Conservation (phyloP, 2,888 invertebrate species). For the Habroteleia sp. region DNA sequence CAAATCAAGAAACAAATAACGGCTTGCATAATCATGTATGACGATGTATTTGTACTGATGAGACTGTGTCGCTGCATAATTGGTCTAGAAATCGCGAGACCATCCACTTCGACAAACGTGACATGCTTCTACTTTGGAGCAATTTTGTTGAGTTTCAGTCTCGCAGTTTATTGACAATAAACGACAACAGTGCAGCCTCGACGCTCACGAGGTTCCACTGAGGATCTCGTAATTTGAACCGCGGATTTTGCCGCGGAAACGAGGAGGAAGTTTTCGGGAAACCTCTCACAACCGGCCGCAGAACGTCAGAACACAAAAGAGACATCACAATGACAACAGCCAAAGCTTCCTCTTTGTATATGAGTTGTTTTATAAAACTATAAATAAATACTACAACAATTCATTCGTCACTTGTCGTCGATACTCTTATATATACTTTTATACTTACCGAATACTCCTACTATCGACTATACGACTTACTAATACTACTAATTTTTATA, state of each 20-base stretch:
- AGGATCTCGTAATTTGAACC: background rate
- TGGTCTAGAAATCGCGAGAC: constrained; percentile 20
- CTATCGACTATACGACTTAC: constrained; percentile 36
- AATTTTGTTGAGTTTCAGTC: background rate
- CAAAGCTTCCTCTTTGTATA: constrained; percentile 64
- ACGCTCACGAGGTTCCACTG: constrained; percentile 11
- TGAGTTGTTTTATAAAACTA: constrained; percentile 11
- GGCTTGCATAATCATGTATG: constrained; percentile 33
- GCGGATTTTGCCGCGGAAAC: background rate
- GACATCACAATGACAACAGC: constrained; percentile 58
- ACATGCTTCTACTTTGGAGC: constrained; percentile 1
- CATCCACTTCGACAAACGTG: constrained; percentile 26
- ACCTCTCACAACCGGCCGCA: constrained; percentile 33
- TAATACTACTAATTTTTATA: constrained; percentile 21
- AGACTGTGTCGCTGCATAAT: constrained; percentile 54
- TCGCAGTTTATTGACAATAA: background rate
- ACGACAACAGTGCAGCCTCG: constrained; percentile 16
- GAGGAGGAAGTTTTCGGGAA: constrained; percentile 43
- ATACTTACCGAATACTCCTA: constrained; percentile 50
- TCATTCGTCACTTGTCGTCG: constrained; percentile 38
- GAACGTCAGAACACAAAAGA: constrained; percentile 50
- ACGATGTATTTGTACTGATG: constrained; percentile 37
- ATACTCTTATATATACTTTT: constrained; percentile 56
- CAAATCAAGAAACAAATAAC: background rate
- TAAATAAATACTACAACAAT: constrained; percentile 37